A percentile compares a stretch with the other conserved stretches of the same genome.
These are phyloP conservation scores for Cavia aperea DNA, from an alignment of 2,113 vertebrate genomes.

Conservation along the genomic window DNA sequence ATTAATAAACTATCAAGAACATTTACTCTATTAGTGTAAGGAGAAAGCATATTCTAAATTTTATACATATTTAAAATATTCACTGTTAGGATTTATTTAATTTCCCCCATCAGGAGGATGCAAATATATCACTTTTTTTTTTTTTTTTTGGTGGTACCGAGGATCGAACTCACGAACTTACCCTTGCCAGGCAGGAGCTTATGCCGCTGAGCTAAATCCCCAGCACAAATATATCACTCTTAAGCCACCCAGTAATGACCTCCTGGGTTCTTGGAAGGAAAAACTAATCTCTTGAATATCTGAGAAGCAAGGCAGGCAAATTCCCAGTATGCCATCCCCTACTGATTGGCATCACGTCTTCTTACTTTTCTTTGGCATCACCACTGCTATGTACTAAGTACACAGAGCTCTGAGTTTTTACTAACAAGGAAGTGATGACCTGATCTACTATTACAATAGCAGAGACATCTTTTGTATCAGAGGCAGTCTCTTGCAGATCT, in stretches of 20 bases:
- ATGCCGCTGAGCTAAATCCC: too few species aligned
- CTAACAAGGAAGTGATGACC: not conserved
- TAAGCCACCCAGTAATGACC: not conserved
- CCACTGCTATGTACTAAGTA: not conserved
- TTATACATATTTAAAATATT: not conserved
- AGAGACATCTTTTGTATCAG: not conserved
- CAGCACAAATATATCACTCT: not conserved
- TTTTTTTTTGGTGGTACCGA: too few species aligned
- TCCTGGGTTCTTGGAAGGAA: not conserved
- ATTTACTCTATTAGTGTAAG: not conserved
- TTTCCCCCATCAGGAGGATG: not conserved
- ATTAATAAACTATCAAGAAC: not conserved
- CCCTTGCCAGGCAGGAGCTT: too few species aligned
- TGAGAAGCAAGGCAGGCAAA: not conserved
- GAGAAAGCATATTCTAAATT: slow-evolving; percentile 3
- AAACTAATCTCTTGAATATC: not conserved
- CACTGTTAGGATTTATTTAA: not conserved
- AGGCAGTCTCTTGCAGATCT: slow-evolving; percentile 5
- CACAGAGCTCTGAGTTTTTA: not conserved
- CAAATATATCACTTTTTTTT: not conserved
- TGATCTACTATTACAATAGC: not conserved
- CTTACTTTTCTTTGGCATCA: not conserved
- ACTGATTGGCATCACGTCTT: not conserved
- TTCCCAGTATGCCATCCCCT: slow-evolving; percentile 7
- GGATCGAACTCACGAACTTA: too few species aligned